A percentile compares a stretch with the other conserved stretches of the same genome.
Evolutionary conservation across 1,140 invertebrate species (phyloP).

Genomic region (Lamellibrachia luymesi): DNA sequence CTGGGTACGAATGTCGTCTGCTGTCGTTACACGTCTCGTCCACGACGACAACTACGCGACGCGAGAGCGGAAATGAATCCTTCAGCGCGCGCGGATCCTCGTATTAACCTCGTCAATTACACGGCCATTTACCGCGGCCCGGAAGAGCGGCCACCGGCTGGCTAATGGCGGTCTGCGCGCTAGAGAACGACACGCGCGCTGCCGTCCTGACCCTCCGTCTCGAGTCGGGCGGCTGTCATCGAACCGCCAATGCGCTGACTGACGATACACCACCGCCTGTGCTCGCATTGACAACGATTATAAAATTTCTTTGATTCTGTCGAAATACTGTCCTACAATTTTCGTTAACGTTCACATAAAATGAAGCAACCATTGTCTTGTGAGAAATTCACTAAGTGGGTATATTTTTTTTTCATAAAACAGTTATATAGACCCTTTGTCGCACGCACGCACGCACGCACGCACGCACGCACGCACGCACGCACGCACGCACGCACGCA

Average conservation of each 20-base stretch:
- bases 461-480: too few species aligned
- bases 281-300: background rate
- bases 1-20: background rate
- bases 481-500: too few species aligned
- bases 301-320: background rate
- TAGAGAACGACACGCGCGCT: background rate
- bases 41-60: background rate
- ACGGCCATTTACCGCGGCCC: background rate
- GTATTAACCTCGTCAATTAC: background rate
- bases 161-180: background rate
- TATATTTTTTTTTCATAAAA: too few species aligned
- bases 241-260: background rate
- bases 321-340: background rate
- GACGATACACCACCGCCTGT: too few species aligned
- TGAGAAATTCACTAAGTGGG: background rate
- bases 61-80: background rate
- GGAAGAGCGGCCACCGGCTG: background rate
- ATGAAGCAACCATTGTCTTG: background rate
- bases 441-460: too few species aligned
- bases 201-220: background rate
- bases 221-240: background rate
- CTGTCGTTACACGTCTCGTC: background rate
- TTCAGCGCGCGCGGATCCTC: background rate
- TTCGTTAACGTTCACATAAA: background rate
- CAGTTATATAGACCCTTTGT: too few species aligned